phyloP scores from a whole-genome alignment of 1,140 invertebrate genomes.

The Tetranychus cinnabarinus region DNA sequence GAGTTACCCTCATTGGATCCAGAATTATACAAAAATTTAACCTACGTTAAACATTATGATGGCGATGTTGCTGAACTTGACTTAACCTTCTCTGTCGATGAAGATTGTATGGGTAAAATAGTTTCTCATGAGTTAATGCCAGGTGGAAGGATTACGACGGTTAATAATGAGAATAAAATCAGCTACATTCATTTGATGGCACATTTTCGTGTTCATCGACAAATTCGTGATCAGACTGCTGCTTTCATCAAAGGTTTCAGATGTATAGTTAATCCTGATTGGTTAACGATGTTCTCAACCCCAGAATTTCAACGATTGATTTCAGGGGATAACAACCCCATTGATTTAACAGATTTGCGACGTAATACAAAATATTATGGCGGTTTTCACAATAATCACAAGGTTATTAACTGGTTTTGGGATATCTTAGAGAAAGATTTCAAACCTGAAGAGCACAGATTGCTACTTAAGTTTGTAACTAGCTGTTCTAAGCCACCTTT shows the following conservation, averaged over 20 bases:
- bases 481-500: constrained; percentile 94
- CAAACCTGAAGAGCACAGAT: constrained; percentile 57
- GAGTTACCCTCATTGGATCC: constrained; percentile 88
- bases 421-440: constrained; percentile 93
- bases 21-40: constrained; percentile 84
- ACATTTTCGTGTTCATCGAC: constrained; percentile 87
- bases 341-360: constrained; percentile 67
- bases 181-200: constrained; percentile 97
- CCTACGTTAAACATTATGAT: constrained; percentile 84
- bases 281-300: constrained; percentile 83
- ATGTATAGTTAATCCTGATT: constrained; percentile 79
- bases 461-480: constrained; percentile 98
- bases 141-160: constrained; percentile 68
- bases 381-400: constrained; percentile 93
- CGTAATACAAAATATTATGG: constrained; percentile 94
- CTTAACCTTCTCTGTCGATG: constrained; percentile 86
- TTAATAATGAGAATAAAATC: constrained; percentile 85
- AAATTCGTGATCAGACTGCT: constrained; percentile 84
- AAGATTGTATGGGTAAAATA: constrained; percentile 76
- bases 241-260: constrained; percentile 90
- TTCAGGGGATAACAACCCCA: constrained; percentile 64
- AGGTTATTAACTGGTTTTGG: constrained; percentile 96
- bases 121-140: constrained; percentile 73
- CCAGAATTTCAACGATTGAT: constrained; percentile 77
- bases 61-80: constrained; percentile 82